Percentiles rank a stretch among this genome's conserved stretches.
Conservation (phyloP, 2,888 invertebrate genomes). For the Meloe dianella region DNA sequence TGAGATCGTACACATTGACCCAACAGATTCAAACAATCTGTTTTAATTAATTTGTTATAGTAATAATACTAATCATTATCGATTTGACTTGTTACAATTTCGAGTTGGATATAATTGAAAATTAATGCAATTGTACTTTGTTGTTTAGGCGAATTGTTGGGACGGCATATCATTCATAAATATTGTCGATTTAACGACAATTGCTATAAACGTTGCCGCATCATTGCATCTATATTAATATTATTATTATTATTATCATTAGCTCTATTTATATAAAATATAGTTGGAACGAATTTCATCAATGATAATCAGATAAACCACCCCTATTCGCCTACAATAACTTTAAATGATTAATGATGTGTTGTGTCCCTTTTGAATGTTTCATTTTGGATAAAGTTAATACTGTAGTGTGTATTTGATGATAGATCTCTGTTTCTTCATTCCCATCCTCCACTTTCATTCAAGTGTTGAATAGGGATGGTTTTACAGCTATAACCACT, state of each 20-base stretch:
- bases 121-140: background rate
- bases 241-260: background rate
- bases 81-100: background rate
- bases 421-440: background rate
- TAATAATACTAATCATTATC: background rate
- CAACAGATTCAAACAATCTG: background rate
- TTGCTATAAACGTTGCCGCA: background rate
- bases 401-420: background rate
- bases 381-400: background rate
- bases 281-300: background rate
- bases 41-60: background rate
- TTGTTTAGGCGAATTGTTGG: background rate
- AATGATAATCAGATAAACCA: background rate
- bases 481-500: background rate
- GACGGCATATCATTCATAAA: conserved; percentile 5
- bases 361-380: background rate
- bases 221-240: background rate
- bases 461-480: background rate
- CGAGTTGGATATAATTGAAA: background rate
- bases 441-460: background rate
- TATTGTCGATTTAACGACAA: background rate
- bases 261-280: background rate
- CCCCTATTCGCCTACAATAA: background rate
- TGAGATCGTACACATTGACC: conserved; percentile 19
- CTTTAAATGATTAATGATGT: background rate